Evolutionary conservation across 2,113 vertebrate species (phyloP).

Genomic region (Brachionichthys hirsutus): DNA sequence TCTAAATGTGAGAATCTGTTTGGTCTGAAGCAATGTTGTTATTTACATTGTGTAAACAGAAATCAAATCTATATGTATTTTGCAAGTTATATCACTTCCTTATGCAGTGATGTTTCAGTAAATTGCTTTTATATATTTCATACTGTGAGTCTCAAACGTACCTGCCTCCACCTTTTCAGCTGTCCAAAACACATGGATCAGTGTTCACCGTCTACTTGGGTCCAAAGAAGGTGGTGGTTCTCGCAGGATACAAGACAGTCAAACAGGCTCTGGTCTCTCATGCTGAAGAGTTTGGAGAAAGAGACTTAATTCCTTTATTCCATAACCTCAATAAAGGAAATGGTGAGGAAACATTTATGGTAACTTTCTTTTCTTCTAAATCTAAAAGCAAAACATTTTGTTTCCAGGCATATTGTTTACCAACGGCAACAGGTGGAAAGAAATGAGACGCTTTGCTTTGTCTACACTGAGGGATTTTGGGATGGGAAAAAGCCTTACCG

Average conservation of each 20-base stretch:
- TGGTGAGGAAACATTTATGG: neutral
- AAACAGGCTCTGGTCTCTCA: conserved; percentile 48
- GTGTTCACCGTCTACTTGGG: conserved; percentile 50
- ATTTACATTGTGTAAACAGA: neutral
- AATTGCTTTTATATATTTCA: too few species aligned
- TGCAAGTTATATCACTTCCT: too few species aligned
- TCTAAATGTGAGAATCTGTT: conserved; percentile 31
- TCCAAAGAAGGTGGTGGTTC: conserved; percentile 49
- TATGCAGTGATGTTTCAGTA: too few species aligned
- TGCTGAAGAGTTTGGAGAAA: conserved; percentile 38
- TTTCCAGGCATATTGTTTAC: conserved; percentile 16
- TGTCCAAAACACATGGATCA: conserved; percentile 48
- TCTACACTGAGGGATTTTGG: conserved; percentile 56
- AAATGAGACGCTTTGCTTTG: conserved; percentile 57
- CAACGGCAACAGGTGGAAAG: conserved; percentile 52
- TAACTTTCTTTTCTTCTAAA: neutral
- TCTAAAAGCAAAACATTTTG: neutral
- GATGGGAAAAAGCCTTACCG: conserved; percentile 55
- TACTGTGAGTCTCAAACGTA: neutral
- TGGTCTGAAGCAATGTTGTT: neutral
- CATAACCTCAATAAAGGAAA: neutral
- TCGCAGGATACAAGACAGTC: conserved; percentile 52
- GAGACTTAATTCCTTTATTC: fast-evolving
- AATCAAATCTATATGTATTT: neutral
- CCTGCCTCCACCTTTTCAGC: conserved; percentile 2